Evolutionary conservation across 2,113 vertebrate genomes (phyloP).

Genomic region (Esox niger): DNA sequence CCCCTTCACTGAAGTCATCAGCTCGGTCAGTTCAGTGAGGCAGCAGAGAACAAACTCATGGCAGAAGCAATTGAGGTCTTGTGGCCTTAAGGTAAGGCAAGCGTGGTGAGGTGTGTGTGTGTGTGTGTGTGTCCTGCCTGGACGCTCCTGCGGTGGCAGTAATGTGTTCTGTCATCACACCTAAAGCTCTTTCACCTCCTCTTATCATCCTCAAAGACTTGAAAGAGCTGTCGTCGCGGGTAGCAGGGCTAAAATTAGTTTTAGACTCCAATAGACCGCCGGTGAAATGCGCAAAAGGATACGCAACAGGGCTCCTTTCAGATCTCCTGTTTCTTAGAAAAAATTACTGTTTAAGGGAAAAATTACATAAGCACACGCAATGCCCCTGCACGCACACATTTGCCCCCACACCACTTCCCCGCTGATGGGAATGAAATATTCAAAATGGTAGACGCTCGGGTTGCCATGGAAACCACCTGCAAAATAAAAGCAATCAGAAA

Average conservation of each 20-base stretch:
- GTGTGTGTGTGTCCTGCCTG: background rate
- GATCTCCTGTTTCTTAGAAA: conserved; percentile 2
- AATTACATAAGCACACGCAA: background rate
- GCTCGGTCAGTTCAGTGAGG: background rate
- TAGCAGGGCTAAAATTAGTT: conserved; percentile 33
- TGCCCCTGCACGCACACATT: background rate
- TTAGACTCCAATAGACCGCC: conserved; percentile 11
- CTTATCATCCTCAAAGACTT: conserved; percentile 9
- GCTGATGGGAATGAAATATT: conserved; percentile 16
- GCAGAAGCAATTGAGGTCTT: background rate
- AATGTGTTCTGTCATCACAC: conserved; percentile 30
- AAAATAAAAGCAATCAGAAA: conserved; percentile 24
- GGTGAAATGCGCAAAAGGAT: too few relatives aligned
- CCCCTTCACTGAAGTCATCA: background rate
- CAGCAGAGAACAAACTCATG: background rate
- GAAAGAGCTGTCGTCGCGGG: background rate
- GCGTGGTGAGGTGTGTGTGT: background rate
- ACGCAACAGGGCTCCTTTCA: too few relatives aligned
- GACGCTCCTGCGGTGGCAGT: conserved; percentile 16
- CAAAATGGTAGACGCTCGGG: too few relatives aligned
- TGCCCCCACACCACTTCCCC: background rate
- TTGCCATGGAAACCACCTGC: conserved; percentile 30
- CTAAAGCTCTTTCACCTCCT: conserved; percentile 28
- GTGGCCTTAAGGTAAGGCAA: conserved; percentile 2
- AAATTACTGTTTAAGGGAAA: conserved; percentile 3